Percentiles rank a stretch among this genome's conserved stretches.
Evolutionary conservation across 1,140 invertebrate species (phyloP).

Genomic region (Polypedilum pembai): DNA sequence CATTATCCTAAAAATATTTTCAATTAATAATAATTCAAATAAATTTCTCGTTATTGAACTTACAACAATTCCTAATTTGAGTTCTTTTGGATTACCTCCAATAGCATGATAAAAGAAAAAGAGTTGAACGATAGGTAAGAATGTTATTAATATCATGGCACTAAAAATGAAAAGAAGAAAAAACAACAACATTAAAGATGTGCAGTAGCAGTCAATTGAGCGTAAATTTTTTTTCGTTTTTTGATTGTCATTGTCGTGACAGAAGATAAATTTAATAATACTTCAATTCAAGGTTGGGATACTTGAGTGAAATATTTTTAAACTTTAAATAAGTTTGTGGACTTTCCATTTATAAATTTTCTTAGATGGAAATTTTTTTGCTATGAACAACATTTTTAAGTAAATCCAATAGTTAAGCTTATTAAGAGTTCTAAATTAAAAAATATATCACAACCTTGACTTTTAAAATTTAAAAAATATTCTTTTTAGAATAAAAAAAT

Average conservation of each 20-base stretch:
- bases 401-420: too few relatives aligned
- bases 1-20: slow-evolving; percentile 48
- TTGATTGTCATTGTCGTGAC: too few relatives aligned
- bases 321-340: too few relatives aligned
- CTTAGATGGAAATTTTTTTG: too few relatives aligned
- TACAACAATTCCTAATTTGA: slow-evolving; percentile 67
- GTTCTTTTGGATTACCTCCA: slow-evolving; percentile 63
- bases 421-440: too few relatives aligned
- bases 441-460: neutral
- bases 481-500: neutral
- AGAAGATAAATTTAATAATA: too few relatives aligned
- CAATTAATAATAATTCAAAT: too few relatives aligned
- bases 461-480: neutral
- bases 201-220: neutral
- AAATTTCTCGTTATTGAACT: too few relatives aligned
- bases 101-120: slow-evolving; percentile 71
- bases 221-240: neutral
- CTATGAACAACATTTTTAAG: too few relatives aligned
- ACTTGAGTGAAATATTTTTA: too few relatives aligned
- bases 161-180: slow-evolving; percentile 49
- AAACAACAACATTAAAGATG: neutral
- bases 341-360: too few relatives aligned
- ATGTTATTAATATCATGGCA: slow-evolving; percentile 66
- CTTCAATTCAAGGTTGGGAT: too few relatives aligned
- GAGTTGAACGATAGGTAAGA: slow-evolving; percentile 75